Base-by-base conservation (phyloP, 2,797 vertebrate species). In the Scleropages formosus region DNA sequence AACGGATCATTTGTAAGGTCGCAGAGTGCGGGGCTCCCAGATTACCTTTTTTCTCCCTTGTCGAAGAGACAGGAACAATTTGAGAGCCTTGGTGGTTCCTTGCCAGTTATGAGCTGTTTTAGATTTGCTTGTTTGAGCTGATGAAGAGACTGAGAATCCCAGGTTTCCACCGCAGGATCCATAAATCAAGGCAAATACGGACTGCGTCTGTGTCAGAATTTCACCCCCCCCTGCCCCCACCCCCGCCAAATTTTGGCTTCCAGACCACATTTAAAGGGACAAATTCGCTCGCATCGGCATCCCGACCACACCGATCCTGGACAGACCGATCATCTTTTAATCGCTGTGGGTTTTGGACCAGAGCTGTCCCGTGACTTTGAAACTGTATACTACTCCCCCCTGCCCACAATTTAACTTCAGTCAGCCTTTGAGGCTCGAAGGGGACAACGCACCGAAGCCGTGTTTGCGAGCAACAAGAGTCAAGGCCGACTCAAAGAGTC, bases 141-240 rank as follows among this genome's bases (percentile, higher is more conserved):
- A 26, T 24, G 22, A 22, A 15, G 26, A 20, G 11, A 12, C 26
- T 10, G 31, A 24, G 26, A 59, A 72, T 72, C 59, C 70, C 51
- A 72, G 56, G 56, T 39, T 51, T 26, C 56, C 75, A 82, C 70
- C 81, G 79, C 77, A 82, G 84, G 78, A 84, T 83, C 83, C 77
- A 26, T 89, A 86, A 89, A 88, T 84, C 66, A 20, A 84, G 83
- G 83, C 86, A 84, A 88, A 89, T 85, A 89, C 82, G 85, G 83
- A 73, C 72, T 51, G 46, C 3, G 59, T 58, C 22, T 8, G 46
- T 39, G 80, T 82, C 85, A 84, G 82, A 80, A 80, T 80, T 80
- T 61, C 3, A 75, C 62, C 77, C 82, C 59, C 3, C 75, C 83
- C 77, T n/a, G n/a, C n/a, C n/a, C n/a, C n/a, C n/a, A n/a, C n/a